These are phyloP conservation scores for Temnopleurus reevesii DNA, from an alignment of 53 echinoderm and acorn worm species.

Conservation along the genomic window DNA sequence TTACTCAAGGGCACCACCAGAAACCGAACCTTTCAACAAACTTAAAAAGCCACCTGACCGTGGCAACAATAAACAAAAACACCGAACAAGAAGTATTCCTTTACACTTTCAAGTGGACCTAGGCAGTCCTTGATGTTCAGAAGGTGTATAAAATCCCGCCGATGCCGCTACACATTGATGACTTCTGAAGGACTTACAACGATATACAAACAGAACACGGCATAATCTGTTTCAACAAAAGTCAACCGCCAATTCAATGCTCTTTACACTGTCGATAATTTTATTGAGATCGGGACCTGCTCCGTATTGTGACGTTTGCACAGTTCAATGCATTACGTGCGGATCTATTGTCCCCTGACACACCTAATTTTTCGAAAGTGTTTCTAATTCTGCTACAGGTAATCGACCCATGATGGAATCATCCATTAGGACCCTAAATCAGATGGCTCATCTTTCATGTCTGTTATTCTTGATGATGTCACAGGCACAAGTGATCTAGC, in stretches of 20 bases:
- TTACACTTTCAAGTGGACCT: not conserved
- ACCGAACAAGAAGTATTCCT: not conserved
- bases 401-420: too few species aligned
- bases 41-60: not conserved
- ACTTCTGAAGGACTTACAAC: too few species aligned
- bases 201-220: too few species aligned
- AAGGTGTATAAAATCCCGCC: not conserved
- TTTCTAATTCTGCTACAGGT: too few species aligned
- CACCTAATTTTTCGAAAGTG: too few species aligned
- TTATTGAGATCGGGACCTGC: not conserved
- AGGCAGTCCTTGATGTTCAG: not conserved
- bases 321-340: too few species aligned
- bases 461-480: constrained; percentile 5
- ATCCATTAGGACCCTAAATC: not conserved
- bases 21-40: not conserved
- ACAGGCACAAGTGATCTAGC: not conserved
- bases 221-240: too few species aligned
- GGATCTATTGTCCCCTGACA: too few species aligned
- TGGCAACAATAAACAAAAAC: not conserved
- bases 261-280: too few species aligned
- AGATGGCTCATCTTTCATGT: not conserved
- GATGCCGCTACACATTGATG: not conserved
- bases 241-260: too few species aligned
- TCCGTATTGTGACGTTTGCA: too few species aligned
- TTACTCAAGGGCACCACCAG: not conserved